Conservation (phyloP, 2,113 vertebrate genomes). For the Alligator sinensis region DNA sequence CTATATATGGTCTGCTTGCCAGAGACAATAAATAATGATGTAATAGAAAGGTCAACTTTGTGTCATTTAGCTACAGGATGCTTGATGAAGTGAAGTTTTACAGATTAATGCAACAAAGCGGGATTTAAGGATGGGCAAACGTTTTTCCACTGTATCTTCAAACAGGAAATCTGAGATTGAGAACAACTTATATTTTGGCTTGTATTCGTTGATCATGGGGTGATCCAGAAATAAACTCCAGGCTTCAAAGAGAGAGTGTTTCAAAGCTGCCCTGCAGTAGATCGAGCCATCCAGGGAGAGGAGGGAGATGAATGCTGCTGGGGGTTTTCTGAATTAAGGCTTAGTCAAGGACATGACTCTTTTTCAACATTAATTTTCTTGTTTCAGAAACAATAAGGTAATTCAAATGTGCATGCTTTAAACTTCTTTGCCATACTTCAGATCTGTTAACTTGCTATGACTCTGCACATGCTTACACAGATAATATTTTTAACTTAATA, state of each 20-base stretch:
- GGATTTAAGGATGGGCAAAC: slow-evolving; percentile 38
- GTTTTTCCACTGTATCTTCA: slow-evolving; percentile 65
- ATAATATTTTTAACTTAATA: neutral
- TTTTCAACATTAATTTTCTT: slow-evolving; percentile 7
- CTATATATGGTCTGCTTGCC: slow-evolving; percentile 85
- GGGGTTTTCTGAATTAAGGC: slow-evolving; percentile 73
- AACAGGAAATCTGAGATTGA: slow-evolving; percentile 83
- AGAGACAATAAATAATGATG: slow-evolving; percentile 79
- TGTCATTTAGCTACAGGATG: slow-evolving; percentile 71
- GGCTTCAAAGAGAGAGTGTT: slow-evolving; percentile 76
- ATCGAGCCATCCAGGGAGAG: slow-evolving; percentile 72
- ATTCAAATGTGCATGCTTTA: slow-evolving; percentile 70
- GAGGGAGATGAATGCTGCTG: slow-evolving; percentile 58
- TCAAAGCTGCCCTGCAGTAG: slow-evolving; percentile 78
- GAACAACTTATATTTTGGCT: slow-evolving; percentile 83
- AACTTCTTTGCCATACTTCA: neutral
- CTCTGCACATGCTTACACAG: neutral
- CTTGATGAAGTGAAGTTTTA: slow-evolving; percentile 56
- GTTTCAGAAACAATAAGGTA: slow-evolving; percentile 79
- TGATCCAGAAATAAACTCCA: slow-evolving; percentile 86
- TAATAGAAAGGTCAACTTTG: slow-evolving; percentile 73
- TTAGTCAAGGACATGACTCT: slow-evolving; percentile 47
- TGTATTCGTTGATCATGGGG: slow-evolving; percentile 82
- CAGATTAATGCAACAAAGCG: slow-evolving; percentile 55
- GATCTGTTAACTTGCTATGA: neutral